Evolutionary conservation across 2,888 invertebrate genomes (phyloP).

Genomic region (Ellobium chinense): DNA sequence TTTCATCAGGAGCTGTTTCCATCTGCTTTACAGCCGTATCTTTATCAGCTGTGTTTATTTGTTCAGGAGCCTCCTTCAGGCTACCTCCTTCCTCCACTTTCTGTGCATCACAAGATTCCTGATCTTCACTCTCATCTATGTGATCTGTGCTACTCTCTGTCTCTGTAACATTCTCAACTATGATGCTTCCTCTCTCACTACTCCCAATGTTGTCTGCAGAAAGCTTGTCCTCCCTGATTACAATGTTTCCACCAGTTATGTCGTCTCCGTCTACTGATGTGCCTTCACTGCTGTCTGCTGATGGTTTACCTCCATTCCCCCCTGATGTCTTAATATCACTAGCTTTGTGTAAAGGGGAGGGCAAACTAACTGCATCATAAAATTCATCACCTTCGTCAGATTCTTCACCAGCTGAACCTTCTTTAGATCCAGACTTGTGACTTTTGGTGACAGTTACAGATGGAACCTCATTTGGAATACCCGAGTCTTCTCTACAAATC

Average conservation of each 20-base stretch:
- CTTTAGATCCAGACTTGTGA: not conserved
- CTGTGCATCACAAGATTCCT: not conserved
- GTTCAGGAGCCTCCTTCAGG: not conserved
- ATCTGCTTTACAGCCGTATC: not conserved
- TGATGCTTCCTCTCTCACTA: not conserved
- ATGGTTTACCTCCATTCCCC: not conserved
- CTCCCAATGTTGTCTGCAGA: not conserved
- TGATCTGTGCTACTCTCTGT: slow-evolving; percentile 26
- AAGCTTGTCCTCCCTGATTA: not conserved
- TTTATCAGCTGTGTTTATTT: not conserved
- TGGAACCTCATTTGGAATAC: not conserved
- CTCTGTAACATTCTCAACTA: slow-evolving; percentile 10
- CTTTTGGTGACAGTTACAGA: not conserved
- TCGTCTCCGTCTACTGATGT: slow-evolving; percentile 20
- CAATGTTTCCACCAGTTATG: not conserved
- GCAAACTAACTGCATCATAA: slow-evolving; percentile 41
- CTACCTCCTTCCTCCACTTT: not conserved
- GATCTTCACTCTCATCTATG: slow-evolving; percentile 2
- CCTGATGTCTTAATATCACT: not conserved
- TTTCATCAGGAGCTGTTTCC: not conserved
- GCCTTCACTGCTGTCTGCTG: not conserved
- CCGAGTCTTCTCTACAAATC: not conserved
- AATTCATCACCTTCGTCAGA: slow-evolving; percentile 43
- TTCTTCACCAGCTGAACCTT: slow-evolving; percentile 7
- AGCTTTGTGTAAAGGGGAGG: slow-evolving; percentile 18